Evolutionary conservation across 2,797 vertebrate genomes (phyloP), one percentile per base, ranked within the genome.

Genomic region (Microctenopoma lineatum): DNA sequence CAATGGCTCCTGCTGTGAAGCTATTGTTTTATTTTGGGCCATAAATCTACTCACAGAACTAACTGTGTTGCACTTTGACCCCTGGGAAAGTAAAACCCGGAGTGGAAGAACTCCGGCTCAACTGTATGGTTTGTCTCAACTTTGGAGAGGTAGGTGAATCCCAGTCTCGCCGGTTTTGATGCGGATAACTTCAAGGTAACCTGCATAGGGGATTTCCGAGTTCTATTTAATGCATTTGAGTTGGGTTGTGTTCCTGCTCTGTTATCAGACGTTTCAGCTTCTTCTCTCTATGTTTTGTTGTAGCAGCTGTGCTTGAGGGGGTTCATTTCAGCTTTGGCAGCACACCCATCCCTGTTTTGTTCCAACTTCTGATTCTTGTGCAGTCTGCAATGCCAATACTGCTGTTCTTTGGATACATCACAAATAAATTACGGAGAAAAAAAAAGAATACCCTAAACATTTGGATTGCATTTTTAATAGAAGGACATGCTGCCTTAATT

Each of bases 81-180:
- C 57, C 46, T 54, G 58, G 60, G 66, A 64, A 47, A 54, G 64
- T 46, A 63, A 77, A 21, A 36, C 38, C 34, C 18, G 3, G 52
- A 47, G 63, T 27, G 55, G 61, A 55, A 18, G 53, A 74, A 34
- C 60, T 65, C 21, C 42, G 60, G 38, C 52, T 72, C 26, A 1
- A 5, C 69, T 26, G 16, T 7, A 10, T 57, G 75, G 56, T 72
- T 62, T 59, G 72, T 42, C 42, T 72, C 54, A 5, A 26, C 70
- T 67, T 57, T 73, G 46, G 70, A 54, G 66, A 81, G 89, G 90
- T 86, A 90, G 65, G 90, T 81, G 76, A 78, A 74, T 79, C 34
- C 62, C 45, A 36, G 27, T 60, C 50, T 14, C 2, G 16, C 5
- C 21, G 25, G 14, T 25, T 64, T 65, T 58, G 18, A 66, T 64